A percentile compares a stretch with the other conserved stretches of the same genome.
These are phyloP conservation scores for Vireo altiloquus DNA, from an alignment of 2,113 vertebrate species.

Conservation along the genomic window DNA sequence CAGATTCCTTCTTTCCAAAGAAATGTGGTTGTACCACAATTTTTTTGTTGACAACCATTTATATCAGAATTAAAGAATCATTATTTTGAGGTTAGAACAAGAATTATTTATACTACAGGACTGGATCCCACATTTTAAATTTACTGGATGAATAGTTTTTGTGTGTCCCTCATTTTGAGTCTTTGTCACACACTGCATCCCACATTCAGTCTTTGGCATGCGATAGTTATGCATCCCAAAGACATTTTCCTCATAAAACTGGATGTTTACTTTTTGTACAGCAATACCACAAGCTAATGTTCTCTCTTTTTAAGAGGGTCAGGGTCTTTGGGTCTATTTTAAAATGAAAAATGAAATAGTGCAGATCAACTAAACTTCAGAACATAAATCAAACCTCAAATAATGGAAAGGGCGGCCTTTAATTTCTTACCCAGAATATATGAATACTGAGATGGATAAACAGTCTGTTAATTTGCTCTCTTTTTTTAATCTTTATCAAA, in stretches of 20 bases:
- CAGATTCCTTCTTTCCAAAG: not conserved
- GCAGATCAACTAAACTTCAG: slow-evolving; percentile 42
- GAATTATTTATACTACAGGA: slow-evolving; percentile 2
- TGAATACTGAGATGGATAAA: slow-evolving; percentile 4
- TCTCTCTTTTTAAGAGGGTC: slow-evolving; percentile 57
- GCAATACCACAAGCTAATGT: slow-evolving; percentile 49
- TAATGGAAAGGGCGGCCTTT: not conserved
- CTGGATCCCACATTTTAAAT: slow-evolving; percentile 33
- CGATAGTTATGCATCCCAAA: not conserved
- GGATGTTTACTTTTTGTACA: slow-evolving; percentile 51
- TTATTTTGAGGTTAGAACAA: slow-evolving; percentile 43
- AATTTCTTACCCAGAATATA: slow-evolving; percentile 13
- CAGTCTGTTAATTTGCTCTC: not conserved
- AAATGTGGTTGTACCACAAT: not conserved
- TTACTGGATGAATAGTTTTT: slow-evolving; percentile 24
- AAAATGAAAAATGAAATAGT: slow-evolving; percentile 61
- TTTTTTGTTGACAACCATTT: slow-evolving; percentile 33
- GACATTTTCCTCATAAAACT: slow-evolving; percentile 54
- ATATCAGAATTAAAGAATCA: slow-evolving; percentile 23
- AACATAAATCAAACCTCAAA: slow-evolving; percentile 55
- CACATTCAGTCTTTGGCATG: slow-evolving; percentile 46
- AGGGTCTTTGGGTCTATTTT: slow-evolving; percentile 43
- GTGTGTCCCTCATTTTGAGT: not conserved
- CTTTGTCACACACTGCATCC: slow-evolving; percentile 47
- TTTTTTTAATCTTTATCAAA: slow-evolving; percentile 35